These are phyloP conservation scores for Drosophila bipectinata DNA, from an alignment of 1,140 invertebrate genomes.

Conservation along the genomic window DNA sequence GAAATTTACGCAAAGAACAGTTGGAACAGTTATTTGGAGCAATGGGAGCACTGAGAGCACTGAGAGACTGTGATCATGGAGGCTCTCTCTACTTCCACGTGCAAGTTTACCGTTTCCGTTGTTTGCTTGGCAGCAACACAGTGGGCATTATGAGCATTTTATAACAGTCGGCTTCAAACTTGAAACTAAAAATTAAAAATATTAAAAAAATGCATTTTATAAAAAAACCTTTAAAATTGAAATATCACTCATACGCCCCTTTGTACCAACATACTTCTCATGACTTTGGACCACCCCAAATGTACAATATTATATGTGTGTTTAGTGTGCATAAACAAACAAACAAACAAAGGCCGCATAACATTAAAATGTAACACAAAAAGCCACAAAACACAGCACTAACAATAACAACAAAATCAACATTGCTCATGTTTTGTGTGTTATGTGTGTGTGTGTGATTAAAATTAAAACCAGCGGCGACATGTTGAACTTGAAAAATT, in stretches of 20 bases:
- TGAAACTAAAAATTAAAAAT: too few species aligned
- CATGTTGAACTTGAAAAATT: conserved; percentile 65
- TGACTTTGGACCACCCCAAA: conserved; percentile 3
- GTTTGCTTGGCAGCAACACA: too few species aligned
- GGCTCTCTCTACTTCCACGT: too few species aligned
- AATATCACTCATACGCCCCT: conserved; percentile 7
- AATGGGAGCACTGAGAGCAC: too few species aligned
- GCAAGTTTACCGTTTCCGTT: too few species aligned
- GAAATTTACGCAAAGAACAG: too few species aligned
- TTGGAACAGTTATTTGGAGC: too few species aligned
- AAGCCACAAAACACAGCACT: conserved; percentile 34
- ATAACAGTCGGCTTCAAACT: too few species aligned
- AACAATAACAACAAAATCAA: conserved; percentile 16
- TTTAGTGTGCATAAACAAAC: conserved; percentile 31
- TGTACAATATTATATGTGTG: conserved; percentile 13
- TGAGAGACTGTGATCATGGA: too few species aligned
- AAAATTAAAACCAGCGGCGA: conserved; percentile 56
- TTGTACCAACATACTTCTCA: not conserved
- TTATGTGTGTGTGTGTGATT: conserved; percentile 32
- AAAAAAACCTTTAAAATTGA: not conserved
- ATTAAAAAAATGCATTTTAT: too few species aligned
- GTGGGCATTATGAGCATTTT: too few species aligned
- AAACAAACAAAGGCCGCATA: conserved; percentile 50
- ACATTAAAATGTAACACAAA: conserved; percentile 44
- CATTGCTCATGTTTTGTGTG: conserved; percentile 40